These are phyloP conservation scores for Apodemia duryi DNA, from an alignment of 2,888 invertebrate species.

Conservation along the genomic window DNA sequence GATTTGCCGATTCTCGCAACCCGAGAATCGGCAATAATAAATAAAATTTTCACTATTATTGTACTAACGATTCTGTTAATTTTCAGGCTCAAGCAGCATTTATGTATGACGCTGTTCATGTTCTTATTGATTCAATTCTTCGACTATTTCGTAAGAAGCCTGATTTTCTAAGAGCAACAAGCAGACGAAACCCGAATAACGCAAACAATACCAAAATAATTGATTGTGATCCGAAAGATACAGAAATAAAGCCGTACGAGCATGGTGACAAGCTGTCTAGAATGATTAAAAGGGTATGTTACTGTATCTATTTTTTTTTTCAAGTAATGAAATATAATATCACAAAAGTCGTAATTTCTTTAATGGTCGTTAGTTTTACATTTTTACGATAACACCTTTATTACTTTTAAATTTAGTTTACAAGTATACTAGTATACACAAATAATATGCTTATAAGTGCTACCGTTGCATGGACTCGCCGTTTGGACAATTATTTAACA, in stretches of 20 bases:
- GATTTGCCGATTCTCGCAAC: no score
- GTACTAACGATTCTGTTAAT: background rate
- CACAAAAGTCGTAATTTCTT: no score
- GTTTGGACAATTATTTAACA: no score
- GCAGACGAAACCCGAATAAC: slow-evolving; percentile 71
- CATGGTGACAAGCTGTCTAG: slow-evolving; percentile 92
- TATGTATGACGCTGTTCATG: slow-evolving; percentile 95
- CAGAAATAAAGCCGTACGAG: slow-evolving; percentile 89
- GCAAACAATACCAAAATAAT: slow-evolving; percentile 83
- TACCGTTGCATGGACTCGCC: no score
- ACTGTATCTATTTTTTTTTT: background rate
- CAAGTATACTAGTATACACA: no score
- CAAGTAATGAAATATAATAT: no score
- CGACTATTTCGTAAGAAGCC: slow-evolving; percentile 90
- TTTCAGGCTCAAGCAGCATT: slow-evolving; percentile 93
- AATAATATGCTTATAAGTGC: no score
- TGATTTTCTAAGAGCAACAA: slow-evolving; percentile 82
- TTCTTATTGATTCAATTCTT: slow-evolving; percentile 92
- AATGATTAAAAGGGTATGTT: slow-evolving; percentile 85
- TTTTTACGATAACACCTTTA: no score
- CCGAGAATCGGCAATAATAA: no score
- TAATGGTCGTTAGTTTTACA: no score
- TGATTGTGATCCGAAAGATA: slow-evolving; percentile 89
- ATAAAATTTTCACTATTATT: no score
- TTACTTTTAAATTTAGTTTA: no score